Evolutionary conservation across 2,888 invertebrate species (phyloP).

Genomic region (Andrena minutula): DNA sequence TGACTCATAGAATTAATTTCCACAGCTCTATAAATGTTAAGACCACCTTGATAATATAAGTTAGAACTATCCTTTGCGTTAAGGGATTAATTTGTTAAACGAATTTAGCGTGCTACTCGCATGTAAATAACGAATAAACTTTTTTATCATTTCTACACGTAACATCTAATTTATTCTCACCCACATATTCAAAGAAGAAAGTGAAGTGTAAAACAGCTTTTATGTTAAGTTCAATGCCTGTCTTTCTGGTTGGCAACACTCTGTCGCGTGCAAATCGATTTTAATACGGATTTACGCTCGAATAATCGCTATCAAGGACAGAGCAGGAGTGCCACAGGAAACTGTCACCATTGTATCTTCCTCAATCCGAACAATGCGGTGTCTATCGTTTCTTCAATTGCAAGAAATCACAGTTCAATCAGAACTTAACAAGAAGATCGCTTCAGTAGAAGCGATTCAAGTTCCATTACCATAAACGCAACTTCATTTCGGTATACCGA

Average conservation of each 20-base stretch:
- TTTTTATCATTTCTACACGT: not conserved
- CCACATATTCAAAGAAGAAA: not conserved
- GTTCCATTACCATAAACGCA: no score
- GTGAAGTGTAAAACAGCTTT: not conserved
- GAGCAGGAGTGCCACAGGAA: conserved; percentile 67
- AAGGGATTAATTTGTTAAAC: not conserved
- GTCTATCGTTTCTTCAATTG: no score
- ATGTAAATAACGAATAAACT: not conserved
- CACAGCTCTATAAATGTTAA: not conserved
- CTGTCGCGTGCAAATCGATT: conserved; percentile 11
- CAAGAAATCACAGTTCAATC: no score
- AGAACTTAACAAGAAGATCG: no score
- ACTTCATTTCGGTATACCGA: no score
- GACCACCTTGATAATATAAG: not conserved
- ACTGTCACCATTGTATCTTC: conserved; percentile 52
- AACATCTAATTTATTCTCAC: not conserved
- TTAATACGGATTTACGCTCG: conserved; percentile 50
- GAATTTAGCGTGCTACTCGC: no score
- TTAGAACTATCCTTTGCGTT: not conserved
- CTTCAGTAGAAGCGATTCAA: no score
- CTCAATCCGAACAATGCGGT: conserved; percentile 29
- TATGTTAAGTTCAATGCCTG: not conserved
- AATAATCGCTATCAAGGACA: conserved; percentile 47
- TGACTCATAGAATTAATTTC: not conserved
- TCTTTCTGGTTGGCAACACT: not conserved